Conservation (phyloP, 2,113 vertebrate genomes). For the Gallinago media region DNA sequence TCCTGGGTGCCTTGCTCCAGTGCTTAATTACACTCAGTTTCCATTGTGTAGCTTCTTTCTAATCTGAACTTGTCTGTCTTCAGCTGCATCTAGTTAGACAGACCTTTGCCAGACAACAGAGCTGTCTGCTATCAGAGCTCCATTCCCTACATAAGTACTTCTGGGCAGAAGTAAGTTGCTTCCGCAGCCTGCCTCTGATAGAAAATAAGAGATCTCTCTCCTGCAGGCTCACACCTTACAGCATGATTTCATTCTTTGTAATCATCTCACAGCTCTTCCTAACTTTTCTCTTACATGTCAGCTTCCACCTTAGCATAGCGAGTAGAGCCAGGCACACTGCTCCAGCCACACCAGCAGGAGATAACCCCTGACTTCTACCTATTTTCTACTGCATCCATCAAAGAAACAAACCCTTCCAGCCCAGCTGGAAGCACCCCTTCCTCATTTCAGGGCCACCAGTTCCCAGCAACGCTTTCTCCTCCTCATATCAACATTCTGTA, state of each 20-base stretch:
- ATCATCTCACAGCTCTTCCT: background rate
- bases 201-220: background rate
- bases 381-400: background rate
- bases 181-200: background rate
- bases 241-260: background rate
- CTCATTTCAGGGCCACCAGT: background rate
- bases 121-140: background rate
- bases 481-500: background rate
- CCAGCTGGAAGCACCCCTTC: background rate
- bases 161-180: background rate
- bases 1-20: background rate
- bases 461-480: background rate
- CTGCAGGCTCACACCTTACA: background rate
- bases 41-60: background rate
- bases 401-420: background rate
- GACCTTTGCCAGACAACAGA: background rate
- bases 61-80: background rate
- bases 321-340: background rate
- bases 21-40: conserved; percentile 20
- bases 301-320: background rate
- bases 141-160: fast-evolving
- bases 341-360: background rate
- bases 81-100: background rate
- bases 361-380: background rate
- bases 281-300: background rate